Base-by-base conservation (phyloP, 2,888 invertebrate genomes). In the Thymelicus lineola region DNA sequence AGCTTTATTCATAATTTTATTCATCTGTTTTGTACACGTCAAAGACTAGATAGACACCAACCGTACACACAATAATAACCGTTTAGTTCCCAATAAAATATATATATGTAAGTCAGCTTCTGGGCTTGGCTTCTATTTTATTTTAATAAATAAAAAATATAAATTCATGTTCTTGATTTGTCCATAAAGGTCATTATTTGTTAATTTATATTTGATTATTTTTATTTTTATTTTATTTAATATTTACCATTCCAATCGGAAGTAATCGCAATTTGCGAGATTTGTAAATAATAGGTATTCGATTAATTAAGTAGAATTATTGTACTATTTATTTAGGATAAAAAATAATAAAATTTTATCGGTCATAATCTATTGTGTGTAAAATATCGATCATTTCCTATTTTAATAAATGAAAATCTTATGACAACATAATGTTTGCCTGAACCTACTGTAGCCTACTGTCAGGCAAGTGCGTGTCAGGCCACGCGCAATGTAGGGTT, bases 261-360 rank as follows among this genome's bases (percentile, higher is more conserved):
- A 65, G 62, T 77, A 79, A 81, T 77, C 77, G 77, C 82, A 84
- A 82, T 81, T 90, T 91, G 91, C 90, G 89, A 82, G 79, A 82
- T 84, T 80, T 93, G 92, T 93, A 93, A 88, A 93, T 93, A 93
- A 85, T 90, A 91, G 90, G 87, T 90, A 91, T 88, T 89, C 88
- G 28, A 86, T 88, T 86, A 86, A 83, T 83, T 90, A 91, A 89
- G 88, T 92, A 92, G 90, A 87, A 88, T 82, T 89, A 71, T 28
- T 28, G 28, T 76, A 78, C 77, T 75, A 90, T 90, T 89, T 87
- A 87, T 86, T 82, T 87, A 91, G 88, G 84, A 81, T 83, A 83
- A 77, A 76, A 82, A 83, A 82, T 83, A 83, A 85, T 83, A 75
- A 84, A 86, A 84, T 84, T 85, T 86, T 83, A 87, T 82, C 84